These are phyloP conservation scores for Drosophila robusta DNA, from an alignment of 2,888 invertebrate species.

Conservation along the genomic window DNA sequence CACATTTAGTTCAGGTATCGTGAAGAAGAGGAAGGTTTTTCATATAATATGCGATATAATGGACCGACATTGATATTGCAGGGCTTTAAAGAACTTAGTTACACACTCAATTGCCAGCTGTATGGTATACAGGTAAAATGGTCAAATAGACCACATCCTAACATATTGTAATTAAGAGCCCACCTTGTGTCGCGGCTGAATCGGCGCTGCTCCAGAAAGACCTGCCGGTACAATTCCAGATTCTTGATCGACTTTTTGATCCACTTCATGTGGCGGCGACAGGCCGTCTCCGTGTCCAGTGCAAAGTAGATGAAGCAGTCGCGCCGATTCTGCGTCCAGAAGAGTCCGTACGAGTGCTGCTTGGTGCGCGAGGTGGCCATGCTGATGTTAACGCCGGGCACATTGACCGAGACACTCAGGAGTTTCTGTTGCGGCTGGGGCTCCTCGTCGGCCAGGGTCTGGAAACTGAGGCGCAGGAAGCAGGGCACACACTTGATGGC, in stretches of 20 bases:
- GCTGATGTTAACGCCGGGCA: conserved; percentile 84
- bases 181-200: conserved; percentile 73
- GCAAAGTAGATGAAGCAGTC: conserved; percentile 84
- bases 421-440: conserved; percentile 30
- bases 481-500: conserved; percentile 85
- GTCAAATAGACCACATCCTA: too few relatives aligned
- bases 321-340: conserved; percentile 85
- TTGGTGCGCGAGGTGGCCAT: conserved; percentile 84
- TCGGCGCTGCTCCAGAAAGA: conserved; percentile 83
- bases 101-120: too few relatives aligned
- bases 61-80: too few relatives aligned
- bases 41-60: too few relatives aligned
- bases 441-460: conserved; percentile 37
- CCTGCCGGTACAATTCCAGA: conserved; percentile 83
- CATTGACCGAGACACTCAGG: conserved; percentile 82
- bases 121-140: too few relatives aligned
- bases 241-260: conserved; percentile 85
- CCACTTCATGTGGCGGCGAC: conserved; percentile 85
- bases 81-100: too few relatives aligned
- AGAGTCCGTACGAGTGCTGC: conserved; percentile 83
- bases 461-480: conserved; percentile 83
- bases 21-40: too few relatives aligned
- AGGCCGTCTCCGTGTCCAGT: conserved; percentile 82
- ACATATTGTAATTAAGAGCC: neutral
- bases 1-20: too few relatives aligned